Percentiles rank a stretch among this genome's conserved stretches.
Evolutionary conservation across 2,888 invertebrate genomes (phyloP).

Genomic region (Tenthredo scrophulariae): DNA sequence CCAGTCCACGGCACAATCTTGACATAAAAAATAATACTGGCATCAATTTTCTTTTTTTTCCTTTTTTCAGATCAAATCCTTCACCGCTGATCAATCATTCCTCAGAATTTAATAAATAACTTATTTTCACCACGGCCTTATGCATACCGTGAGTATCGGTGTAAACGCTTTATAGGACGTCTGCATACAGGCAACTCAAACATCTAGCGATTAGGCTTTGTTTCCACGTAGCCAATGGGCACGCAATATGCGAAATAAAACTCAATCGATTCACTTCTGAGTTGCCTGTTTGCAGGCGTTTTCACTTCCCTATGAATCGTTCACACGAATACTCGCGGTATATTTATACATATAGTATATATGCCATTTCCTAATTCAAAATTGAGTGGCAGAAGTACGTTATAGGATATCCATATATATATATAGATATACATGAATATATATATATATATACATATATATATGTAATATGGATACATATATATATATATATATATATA

Average conservation of each 20-base stretch:
- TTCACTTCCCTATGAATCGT: too few relatives aligned
- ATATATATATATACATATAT: background rate
- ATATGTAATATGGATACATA: background rate
- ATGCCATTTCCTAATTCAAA: background rate
- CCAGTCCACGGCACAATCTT: slow-evolving; percentile 29
- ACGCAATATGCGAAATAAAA: too few relatives aligned
- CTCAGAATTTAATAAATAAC: slow-evolving; percentile 8
- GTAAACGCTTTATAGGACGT: too few relatives aligned
- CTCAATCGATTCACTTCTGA: too few relatives aligned
- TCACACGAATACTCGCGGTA: too few relatives aligned
- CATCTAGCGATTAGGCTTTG: too few relatives aligned
- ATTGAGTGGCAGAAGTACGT: background rate
- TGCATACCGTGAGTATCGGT: too few relatives aligned
- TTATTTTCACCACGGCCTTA: slow-evolving; percentile 4
- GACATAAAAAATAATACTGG: slow-evolving; percentile 9
- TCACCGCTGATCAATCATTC: background rate
- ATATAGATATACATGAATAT: background rate
- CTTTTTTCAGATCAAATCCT: background rate
- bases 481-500: background rate
- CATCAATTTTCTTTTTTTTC: background rate
- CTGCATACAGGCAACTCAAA: too few relatives aligned
- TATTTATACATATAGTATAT: too few relatives aligned
- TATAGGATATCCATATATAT: background rate
- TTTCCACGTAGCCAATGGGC: too few relatives aligned
- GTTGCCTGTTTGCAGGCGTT: too few relatives aligned